Evolutionary conservation across 2,113 vertebrate species (phyloP), one percentile per base, ranked within the genome.

Genomic region (Sarotherodon lohbergeri): DNA sequence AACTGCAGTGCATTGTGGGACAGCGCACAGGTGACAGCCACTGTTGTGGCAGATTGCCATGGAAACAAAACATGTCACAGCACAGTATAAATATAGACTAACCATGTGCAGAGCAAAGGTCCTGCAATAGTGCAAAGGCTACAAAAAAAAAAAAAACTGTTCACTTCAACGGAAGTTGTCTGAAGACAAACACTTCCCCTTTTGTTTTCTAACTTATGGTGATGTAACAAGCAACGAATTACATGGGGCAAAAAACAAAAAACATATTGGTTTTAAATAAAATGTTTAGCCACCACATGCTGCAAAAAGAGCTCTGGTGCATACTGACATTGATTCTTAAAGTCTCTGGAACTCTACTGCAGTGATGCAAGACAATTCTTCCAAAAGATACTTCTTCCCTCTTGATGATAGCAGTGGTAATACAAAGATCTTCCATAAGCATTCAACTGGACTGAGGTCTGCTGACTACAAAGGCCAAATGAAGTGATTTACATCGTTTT

Each of bases 11-110:
- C 93, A 94, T 91, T 94, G 73, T 94, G 91, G 92, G 94, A 92
- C 84, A 80, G 80, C 5, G 24, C 89, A 90, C 90, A 92, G 93
- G 93, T 93, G 92, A 95, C 66, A 88, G 90, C 82, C 86, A 89
- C 7, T 78, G 46, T 32, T 76, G 71, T 32, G 48, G 32, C 29
- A 24, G 29, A 93, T 96, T 94, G 90, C 93, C 93, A 88, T 92
- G 91, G 92, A 89, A 95, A 94, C 94, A 92, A 89, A 92, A 91
- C 93, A 94, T 89, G 91, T 90, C 89, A 86, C 39, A 2, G 61
- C 80, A 73, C 92, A 91, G 87, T 88, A 92, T 93, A 94, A 95
- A 95, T 94, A 92, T 86, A 90, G 89, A 82, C 91, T 83, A 89
- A 88, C 50, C 54, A 59, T 32, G 71, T 78, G 71, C 16, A 50